These are phyloP conservation scores for Orchesella cincta DNA, from an alignment of 1,140 invertebrate species.

Conservation along the genomic window DNA sequence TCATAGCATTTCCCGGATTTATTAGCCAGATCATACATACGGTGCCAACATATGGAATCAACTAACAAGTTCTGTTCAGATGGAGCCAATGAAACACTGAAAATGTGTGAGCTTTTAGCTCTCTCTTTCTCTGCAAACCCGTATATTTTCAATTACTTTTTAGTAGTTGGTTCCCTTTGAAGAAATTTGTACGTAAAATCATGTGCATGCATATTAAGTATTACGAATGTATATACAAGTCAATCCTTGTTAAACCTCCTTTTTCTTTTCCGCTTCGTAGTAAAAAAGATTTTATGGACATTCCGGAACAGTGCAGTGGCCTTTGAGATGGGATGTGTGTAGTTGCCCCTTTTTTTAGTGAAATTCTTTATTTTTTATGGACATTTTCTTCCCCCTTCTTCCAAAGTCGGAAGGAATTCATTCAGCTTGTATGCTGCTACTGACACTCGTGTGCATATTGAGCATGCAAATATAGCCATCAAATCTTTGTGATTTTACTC, in stretches of 20 bases:
- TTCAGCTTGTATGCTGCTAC: not conserved
- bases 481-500: no score
- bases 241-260: constrained; percentile 17
- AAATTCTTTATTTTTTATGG: not conserved
- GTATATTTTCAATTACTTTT: no score
- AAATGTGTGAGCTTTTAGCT: not conserved
- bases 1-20: not conserved
- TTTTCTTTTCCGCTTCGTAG: constrained; percentile 15
- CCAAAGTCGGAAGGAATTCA: constrained; percentile 3
- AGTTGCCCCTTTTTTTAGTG: not conserved
- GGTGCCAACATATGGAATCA: not conserved
- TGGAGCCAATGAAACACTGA: not conserved
- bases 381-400: not conserved
- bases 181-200: not conserved
- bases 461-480: no score
- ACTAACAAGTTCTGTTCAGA: not conserved
- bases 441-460: not conserved
- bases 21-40: not conserved
- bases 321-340: not conserved
- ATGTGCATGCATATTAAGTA: not conserved
- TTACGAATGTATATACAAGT: not conserved
- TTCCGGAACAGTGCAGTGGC: constrained; percentile 7
- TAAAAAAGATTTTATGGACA: constrained; percentile 23
- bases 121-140: no score
- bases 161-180: not conserved